Percentiles rank a stretch among this genome's conserved stretches.
Conservation (phyloP, 2,797 vertebrate genomes). For the Poecilia wingei region DNA sequence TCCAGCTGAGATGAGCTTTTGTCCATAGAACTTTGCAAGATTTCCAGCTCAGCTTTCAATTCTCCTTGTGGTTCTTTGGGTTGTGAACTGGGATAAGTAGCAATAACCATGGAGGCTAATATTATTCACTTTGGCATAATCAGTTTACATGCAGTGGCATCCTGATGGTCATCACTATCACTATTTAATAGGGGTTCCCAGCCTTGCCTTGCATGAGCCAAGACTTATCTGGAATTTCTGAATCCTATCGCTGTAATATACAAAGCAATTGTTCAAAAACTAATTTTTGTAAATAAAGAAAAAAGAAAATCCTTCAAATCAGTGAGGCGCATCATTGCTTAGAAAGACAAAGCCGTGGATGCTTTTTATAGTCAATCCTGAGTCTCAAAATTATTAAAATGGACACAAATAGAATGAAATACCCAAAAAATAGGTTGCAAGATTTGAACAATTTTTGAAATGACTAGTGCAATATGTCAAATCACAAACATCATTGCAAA, state of each 20-base stretch:
- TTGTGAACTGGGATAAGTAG: neutral
- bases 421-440: neutral
- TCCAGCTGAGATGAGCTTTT: slow-evolving; percentile 1
- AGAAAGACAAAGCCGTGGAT: neutral
- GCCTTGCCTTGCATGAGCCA: neutral
- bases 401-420: neutral
- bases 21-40: neutral
- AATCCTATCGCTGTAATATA: neutral
- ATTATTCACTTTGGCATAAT: neutral
- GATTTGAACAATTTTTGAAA: neutral
- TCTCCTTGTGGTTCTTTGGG: neutral
- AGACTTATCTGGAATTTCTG: neutral
- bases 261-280: neutral
- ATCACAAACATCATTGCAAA: neutral
- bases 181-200: neutral
- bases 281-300: neutral
- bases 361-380: neutral
- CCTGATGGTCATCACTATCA: neutral
- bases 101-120: neutral
- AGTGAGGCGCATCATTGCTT: neutral
- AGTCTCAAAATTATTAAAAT: neutral
- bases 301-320: neutral
- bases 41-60: neutral
- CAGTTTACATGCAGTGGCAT: too few relatives aligned
- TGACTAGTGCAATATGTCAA: neutral